Percentiles rank a stretch among this genome's conserved stretches.
phyloP scores from a whole-genome alignment of 2,797 vertebrate genomes.

The Poeciliopsis presidionis region DNA sequence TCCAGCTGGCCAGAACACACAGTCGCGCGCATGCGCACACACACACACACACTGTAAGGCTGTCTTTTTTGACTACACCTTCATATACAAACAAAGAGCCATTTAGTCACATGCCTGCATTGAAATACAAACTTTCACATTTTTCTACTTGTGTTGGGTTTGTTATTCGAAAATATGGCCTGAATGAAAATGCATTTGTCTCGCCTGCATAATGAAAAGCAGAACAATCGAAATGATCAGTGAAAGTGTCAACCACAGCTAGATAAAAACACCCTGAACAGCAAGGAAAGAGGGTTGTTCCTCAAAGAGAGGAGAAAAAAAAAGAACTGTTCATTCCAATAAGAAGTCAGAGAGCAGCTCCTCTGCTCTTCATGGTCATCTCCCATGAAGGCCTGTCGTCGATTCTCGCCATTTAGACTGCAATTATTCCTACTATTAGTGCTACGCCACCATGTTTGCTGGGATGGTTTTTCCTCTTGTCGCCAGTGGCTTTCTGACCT shows the following conservation, averaged over 20 bases:
- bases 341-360: slow-evolving; percentile 24
- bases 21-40: slow-evolving; percentile 30
- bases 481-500: slow-evolving; percentile 80
- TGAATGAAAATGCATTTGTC: neutral
- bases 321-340: slow-evolving; percentile 16
- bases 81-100: slow-evolving; percentile 16
- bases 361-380: slow-evolving; percentile 25
- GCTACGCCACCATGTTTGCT: slow-evolving; percentile 30
- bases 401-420: slow-evolving; percentile 70
- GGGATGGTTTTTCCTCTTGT: slow-evolving; percentile 63
- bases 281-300: slow-evolving; percentile 19
- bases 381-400: slow-evolving; percentile 35
- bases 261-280: neutral
- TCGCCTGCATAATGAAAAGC: neutral
- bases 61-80: slow-evolving; percentile 6
- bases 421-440: slow-evolving; percentile 64
- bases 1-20: slow-evolving; percentile 66
- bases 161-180: neutral
- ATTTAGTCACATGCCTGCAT: slow-evolving; percentile 35
- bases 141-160: neutral
- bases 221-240: neutral
- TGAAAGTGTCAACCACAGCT: neutral
- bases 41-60: slow-evolving; percentile 23
- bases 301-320: slow-evolving; percentile 37
- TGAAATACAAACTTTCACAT: slow-evolving; percentile 39